Evolutionary conservation across 2,888 invertebrate species (phyloP).

Genomic region (Tenthredo amoena): DNA sequence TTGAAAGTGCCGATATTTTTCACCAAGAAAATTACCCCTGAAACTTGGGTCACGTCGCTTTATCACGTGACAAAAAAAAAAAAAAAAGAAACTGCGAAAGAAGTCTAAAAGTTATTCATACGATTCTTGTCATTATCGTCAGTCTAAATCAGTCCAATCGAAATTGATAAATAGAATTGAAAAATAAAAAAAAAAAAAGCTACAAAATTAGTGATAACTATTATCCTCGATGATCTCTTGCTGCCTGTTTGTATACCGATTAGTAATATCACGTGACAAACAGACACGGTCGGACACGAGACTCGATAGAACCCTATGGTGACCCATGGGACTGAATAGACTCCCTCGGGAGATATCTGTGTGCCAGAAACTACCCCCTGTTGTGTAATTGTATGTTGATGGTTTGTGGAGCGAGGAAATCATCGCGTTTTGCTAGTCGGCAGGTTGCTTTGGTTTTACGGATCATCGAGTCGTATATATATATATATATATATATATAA

Average conservation of each 20-base stretch:
- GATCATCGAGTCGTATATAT: slow-evolving; percentile 48
- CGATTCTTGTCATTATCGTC: background rate
- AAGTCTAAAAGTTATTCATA: background rate
- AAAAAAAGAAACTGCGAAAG: too few species aligned
- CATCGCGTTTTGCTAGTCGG: slow-evolving; percentile 7
- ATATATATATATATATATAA: background rate
- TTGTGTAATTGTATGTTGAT: slow-evolving; percentile 42
- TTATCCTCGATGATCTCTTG: background rate
- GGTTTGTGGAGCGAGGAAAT: slow-evolving; percentile 1
- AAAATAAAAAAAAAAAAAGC: background rate
- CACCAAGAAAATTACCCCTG: background rate
- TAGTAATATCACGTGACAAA: slow-evolving; percentile 49
- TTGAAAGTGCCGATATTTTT: slow-evolving; percentile 37
- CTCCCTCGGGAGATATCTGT: slow-evolving; percentile 38
- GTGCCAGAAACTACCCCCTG: slow-evolving; percentile 41
- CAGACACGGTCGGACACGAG: slow-evolving; percentile 31
- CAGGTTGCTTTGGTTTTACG: slow-evolving; percentile 46
- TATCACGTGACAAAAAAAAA: background rate
- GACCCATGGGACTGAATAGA: slow-evolving; percentile 37
- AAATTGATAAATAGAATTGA: background rate
- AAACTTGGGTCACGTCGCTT: background rate
- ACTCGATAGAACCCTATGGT: background rate
- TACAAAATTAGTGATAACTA: background rate
- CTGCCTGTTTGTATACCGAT: slow-evolving; percentile 44
- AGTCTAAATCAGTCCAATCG: background rate